Percentiles rank a stretch among this genome's conserved stretches.
These are phyloP conservation scores for Lagopus leucura DNA, from an alignment of 2,113 vertebrate genomes.

Conservation along the genomic window DNA sequence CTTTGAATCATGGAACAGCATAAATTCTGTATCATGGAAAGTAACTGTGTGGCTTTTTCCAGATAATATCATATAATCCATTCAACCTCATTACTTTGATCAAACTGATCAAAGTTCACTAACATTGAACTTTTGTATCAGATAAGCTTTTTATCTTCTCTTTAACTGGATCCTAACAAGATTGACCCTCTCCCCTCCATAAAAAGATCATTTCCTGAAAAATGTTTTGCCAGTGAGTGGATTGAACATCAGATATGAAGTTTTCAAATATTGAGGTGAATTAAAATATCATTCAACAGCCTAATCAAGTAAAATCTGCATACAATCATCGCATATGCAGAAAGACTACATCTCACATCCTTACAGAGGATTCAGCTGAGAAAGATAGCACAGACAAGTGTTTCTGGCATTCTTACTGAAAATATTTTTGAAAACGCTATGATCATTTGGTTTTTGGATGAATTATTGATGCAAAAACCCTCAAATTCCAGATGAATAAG, in stretches of 20 bases:
- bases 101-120: background rate
- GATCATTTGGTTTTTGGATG: background rate
- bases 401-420: background rate
- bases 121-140: background rate
- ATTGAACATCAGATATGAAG: background rate
- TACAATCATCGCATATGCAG: background rate
- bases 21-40: background rate
- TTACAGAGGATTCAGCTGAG: background rate
- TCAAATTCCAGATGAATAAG: background rate
- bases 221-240: background rate
- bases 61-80: background rate
- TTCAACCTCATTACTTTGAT: background rate
- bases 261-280: background rate
- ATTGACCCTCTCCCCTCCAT: background rate
- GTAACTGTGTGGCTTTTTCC: background rate
- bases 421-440: background rate
- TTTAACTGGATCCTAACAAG: background rate
- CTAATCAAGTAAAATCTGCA: background rate
- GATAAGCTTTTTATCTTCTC: background rate
- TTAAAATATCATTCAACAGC: background rate
- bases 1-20: background rate
- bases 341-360: background rate
- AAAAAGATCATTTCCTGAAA: background rate
- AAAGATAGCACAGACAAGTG: background rate
- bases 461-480: accelerated